Evolutionary conservation across 2,888 invertebrate species (phyloP), one percentile per base, ranked within the genome.

Genomic region (Kryphioiulus occultus): DNA sequence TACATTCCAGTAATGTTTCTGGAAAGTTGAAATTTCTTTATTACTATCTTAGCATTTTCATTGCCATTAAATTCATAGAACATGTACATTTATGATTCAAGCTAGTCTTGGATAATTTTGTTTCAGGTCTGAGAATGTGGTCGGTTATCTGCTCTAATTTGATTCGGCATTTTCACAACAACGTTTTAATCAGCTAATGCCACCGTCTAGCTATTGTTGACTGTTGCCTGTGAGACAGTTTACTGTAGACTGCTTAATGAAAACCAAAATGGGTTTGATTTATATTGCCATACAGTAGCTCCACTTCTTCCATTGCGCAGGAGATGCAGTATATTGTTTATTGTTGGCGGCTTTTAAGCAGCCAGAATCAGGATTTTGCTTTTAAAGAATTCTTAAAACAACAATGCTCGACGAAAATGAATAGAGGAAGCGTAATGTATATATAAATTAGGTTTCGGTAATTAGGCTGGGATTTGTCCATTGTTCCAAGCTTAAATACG

Each of bases 161-260:
- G 78, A 78, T 78, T 78, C 30, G 26, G 12, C 78, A 78, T 12
- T 78, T 78, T 26, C 26, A 68, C 68, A 78, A 78, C 30, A 78
- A 78, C 30, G 30, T 30, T 78, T 78, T 78, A 78, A 78, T 78
- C 78, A 78, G 78, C 78, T 78, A 78, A 78, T 78, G 78, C 30
- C 78, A 30, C 26, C 78, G 26, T 78, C 78, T 44, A 12, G 30
- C 30, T 68, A 78, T 30, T 78, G 78, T 78, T 78, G 78, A 15
- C 30, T 15, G 22, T 26, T 68, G n/a, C 68, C 10, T 10, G 12
- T 22, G 22, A 68, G 22, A 22, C 22, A 68, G 68, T 68, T 19
- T 59, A 59, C 22, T 19, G 47, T 47, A 47, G 47, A 47, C 17
- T 68, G 26, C 26, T 68, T 68, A 68, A 68, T 68, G 26, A 78